Percentiles rank a stretch among this genome's conserved stretches.
These are phyloP conservation scores for Artemia sp. DNA, from an alignment of 2,888 invertebrate species.

Conservation along the genomic window DNA sequence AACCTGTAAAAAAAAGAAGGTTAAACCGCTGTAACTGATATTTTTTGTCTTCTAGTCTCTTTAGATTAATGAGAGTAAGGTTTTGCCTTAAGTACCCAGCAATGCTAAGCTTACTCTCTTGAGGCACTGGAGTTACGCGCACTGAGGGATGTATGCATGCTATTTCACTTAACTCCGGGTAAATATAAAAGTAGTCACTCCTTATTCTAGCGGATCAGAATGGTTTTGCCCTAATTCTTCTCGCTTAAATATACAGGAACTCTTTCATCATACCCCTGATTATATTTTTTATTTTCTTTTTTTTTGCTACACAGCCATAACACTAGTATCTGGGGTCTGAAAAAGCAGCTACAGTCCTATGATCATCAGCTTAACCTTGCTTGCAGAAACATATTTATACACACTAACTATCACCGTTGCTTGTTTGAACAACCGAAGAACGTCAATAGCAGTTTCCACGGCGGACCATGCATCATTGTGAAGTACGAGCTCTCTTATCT, in stretches of 20 bases:
- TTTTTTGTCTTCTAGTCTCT: neutral
- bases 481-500: no score
- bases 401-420: no score
- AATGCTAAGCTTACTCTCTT: neutral
- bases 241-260: neutral
- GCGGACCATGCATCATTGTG: no score
- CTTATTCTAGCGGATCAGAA: neutral
- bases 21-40: neutral
- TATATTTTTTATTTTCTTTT: neutral
- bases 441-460: no score
- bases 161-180: slow-evolving; percentile 3
- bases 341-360: no score
- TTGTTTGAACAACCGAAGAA: no score
- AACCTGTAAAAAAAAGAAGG: neutral
- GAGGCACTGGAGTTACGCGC: neutral
- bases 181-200: slow-evolving; percentile 7
- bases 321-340: no score
- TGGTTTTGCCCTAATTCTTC: neutral
- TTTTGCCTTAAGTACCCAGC: neutral
- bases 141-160: neutral
- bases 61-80: neutral
- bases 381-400: no score
- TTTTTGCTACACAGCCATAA: neutral
- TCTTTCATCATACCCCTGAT: neutral
- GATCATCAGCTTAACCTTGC: no score